Base-by-base conservation (phyloP, 2,888 invertebrate species). In the Plagodis pulveraria region DNA sequence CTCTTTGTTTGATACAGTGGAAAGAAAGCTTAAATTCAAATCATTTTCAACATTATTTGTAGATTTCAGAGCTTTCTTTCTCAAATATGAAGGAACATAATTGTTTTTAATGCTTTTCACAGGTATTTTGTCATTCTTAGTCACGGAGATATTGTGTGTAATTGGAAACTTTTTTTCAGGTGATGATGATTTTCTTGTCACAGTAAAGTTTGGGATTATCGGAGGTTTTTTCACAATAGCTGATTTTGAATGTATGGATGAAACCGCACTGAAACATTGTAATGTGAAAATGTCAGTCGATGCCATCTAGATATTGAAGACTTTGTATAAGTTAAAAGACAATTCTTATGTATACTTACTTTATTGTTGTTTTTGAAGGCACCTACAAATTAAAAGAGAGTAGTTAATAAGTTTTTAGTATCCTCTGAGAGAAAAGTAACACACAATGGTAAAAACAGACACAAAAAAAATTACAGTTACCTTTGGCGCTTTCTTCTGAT, bases 11-110 rank as follows among this genome's bases (percentile, higher is more conserved):
- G 53, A 58, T 63, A 65, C 65, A 12, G 65, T 63, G 11, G 72
- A 67, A 66, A 74, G 72, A 46, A 70, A 50, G 38, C 71, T 76
- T 56, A 71, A 63, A 12, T 76, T 77, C 4, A 76, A 52, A 40
- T 63, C 59, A 36, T 63, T 68, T 57, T 70, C 67, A 6, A 49
- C 57, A 58, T 56, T 46, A 22, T 47, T 45, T 34, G 34, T n/a
- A 11, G 51, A 40, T 62, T 60, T 63, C 34, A 56, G 10, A 22
- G 52, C 45, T 22, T 67, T 74, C 65, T 67, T 71, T 58, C 70
- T 78, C 50, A 82, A 76, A 62, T 82, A 81, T 41, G 70, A 55
- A 2, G 85, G 83, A 53, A 82, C 70, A 54, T 82, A 79, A 63
- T 69, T 76, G 63, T 81, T 81, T 7, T 48, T 71, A 8, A 50